phyloP scores from a whole-genome alignment of 92 coral and sea anemone species.

The Epizoanthus fatuus region DNA sequence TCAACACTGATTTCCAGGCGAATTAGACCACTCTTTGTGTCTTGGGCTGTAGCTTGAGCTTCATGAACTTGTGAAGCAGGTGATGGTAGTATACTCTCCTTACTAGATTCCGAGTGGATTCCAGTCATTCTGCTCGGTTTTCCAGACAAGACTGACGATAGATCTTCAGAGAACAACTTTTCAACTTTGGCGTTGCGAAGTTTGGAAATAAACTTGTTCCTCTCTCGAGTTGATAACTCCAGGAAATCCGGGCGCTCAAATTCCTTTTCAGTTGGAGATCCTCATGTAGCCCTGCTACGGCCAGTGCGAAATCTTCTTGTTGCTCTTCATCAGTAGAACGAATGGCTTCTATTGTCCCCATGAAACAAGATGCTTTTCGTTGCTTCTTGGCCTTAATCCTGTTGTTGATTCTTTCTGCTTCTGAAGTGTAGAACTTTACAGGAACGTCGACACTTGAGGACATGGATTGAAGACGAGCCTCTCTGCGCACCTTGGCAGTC shows the following conservation, averaged over 20 bases:
- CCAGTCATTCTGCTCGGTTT: background rate
- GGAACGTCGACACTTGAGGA: constrained; percentile 25
- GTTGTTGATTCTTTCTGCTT: constrained; percentile 54
- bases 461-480: constrained; percentile 50
- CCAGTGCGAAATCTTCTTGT: constrained; percentile 52
- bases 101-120: background rate
- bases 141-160: constrained; percentile 33
- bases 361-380: constrained; percentile 51
- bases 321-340: constrained; percentile 42
- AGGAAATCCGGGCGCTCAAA: constrained; percentile 47
- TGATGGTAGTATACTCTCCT: background rate
- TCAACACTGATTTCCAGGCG: constrained; percentile 7
- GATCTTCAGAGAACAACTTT: constrained; percentile 23
- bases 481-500: constrained; percentile 34
- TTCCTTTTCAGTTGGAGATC: constrained; percentile 24
- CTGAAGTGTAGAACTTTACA: constrained; percentile 39
- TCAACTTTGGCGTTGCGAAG: constrained; percentile 18
- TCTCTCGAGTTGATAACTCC: constrained; percentile 19
- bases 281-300: constrained; percentile 47
- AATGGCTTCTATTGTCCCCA: constrained; percentile 54
- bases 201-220: constrained; percentile 32
- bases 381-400: constrained; percentile 50
- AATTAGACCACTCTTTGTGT: background rate
- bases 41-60: background rate
- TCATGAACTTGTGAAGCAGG: background rate